Base-by-base conservation (phyloP, 2,888 invertebrate species). In the Drosophila kuntzei region DNA sequence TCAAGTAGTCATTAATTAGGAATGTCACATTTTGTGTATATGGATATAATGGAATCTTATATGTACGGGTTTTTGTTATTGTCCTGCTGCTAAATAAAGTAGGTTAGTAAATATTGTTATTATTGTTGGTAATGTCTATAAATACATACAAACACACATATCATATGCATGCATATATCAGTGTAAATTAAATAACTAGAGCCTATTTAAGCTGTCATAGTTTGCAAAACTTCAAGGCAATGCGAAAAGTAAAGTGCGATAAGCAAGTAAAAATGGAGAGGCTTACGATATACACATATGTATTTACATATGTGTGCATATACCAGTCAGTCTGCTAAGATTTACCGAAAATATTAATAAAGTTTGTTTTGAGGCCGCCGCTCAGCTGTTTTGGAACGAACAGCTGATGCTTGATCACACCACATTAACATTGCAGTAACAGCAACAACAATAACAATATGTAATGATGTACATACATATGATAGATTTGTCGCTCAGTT, bases 361-460 rank as follows among this genome's bases (percentile, higher is more conserved):
- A 59, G 25, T 29, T 66, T 61, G 49, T 61, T 61, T 43, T 6
- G 43, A 55, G 41, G 20, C 32, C 18, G 46, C 32, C 14, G 50
- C 29, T 47, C 71, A 60, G 51, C 47, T 76, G 64, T 49, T 76
- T 37, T 7, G 2, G 32, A 67, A 77, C 74, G 37, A 67, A 77
- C 79, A 63, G 67, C 65, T 62, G 87, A 84, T 79, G 64, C 55
- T 43, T 51, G 81, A 75, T 81, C 81, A 66, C 60, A 53, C 55
- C 44, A 55, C 57, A 34, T 47, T 39, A 54, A 34, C 60, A 68
- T 44, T 63, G 27, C 55, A 41, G 32, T 43, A 60, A 53, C 50
- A 65, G 46, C 44, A 32, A n/a, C 34, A 43, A 7, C 49, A 61
- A 43, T 22, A 61, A 34, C 36, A 57, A 62, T 9, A 51, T 47